Percentiles rank a stretch among this genome's conserved stretches.
These are phyloP conservation scores for Corticium candelabrum DNA, from an alignment of 37 sponge, comb jelly and placozoan species.

Conservation along the genomic window DNA sequence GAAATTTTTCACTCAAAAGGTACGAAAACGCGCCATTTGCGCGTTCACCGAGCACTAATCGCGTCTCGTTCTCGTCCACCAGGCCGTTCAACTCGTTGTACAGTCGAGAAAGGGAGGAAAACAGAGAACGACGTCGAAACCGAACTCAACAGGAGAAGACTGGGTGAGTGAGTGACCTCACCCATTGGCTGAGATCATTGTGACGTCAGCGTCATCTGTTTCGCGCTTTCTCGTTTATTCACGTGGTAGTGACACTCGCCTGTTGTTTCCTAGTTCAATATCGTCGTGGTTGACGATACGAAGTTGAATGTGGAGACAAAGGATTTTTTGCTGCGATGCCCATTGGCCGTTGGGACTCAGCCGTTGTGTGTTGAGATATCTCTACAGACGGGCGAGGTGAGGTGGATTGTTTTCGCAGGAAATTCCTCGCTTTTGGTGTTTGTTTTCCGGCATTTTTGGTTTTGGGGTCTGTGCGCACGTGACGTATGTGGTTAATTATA, in stretches of 20 bases:
- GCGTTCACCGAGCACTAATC: not conserved
- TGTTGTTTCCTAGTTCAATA: not conserved
- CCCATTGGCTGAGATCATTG: not conserved
- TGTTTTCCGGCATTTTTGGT: too few species aligned
- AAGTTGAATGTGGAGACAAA: not conserved
- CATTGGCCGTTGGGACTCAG: not conserved
- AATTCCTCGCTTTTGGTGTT: too few species aligned
- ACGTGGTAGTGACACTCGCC: too few species aligned
- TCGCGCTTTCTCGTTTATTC: too few species aligned
- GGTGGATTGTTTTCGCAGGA: too few species aligned
- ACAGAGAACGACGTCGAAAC: slow-evolving; percentile 33
- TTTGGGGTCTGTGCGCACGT: too few species aligned
- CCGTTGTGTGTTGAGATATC: not conserved
- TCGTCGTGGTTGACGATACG: not conserved
- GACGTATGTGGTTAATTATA: too few species aligned
- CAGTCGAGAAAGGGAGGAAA: slow-evolving; percentile 57
- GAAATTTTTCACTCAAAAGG: slow-evolving; percentile 64
- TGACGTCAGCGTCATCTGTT: too few species aligned
- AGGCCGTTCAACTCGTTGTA: slow-evolving; percentile 58
- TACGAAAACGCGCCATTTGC: not conserved
- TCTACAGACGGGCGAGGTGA: too few species aligned
- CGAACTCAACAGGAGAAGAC: slow-evolving; percentile 30
- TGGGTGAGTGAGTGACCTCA: slow-evolving; percentile 80
- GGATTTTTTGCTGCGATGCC: not conserved
- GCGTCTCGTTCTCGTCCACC: not conserved